Evolutionary conservation across 2,888 invertebrate species (phyloP), one percentile per base, ranked within the genome.

Genomic region (Anagyrus pseudococci): DNA sequence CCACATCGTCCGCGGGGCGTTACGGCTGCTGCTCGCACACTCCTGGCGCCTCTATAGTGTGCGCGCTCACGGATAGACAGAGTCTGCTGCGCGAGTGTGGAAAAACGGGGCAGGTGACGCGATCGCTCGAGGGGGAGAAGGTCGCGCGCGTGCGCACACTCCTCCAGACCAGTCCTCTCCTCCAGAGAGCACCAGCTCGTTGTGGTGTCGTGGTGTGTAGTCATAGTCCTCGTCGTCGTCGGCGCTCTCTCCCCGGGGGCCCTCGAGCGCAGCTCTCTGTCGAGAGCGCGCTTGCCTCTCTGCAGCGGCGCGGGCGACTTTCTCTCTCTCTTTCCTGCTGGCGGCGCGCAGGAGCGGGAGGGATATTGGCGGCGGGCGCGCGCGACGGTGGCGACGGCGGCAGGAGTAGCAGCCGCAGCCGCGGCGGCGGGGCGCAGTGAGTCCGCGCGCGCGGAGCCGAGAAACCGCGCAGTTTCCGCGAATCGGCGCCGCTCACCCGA

Each of bases 391-490:
- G 43, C n/a, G 1, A 6, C 33, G 33, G 33, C 33, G 13, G 13
- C 33, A 13, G 33, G 1, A 1, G n/a, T 13, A 13, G 7, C 7
- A 33, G 33, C 33, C 33, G 7, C 37, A 40, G 43, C 49, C n/a
- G 46, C 52, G 10, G 26, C 25, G 7, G 19, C 25, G 10, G 29
- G 19, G 48, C 7, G 17, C 15, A 2, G 23, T 22, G 43, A 19
- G 26, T 8, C 19, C 29, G 29, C 54, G 37, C 26, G 19, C 43
- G 41, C 43, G 25, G 19, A 44, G 46, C 33, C 55, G 66, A 64
- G 67, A 65, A 29, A 29, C 29, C 57, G 64, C 79, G 79, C 78
- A 79, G 79, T 79, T 79, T 79, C 77, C 78, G 78, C 75, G 75
- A 77, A 75, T 75, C 77, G 73, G 71, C 76, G 72, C 72, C 68